Conservation (phyloP, 2,797 vertebrate genomes). For the Semaprochilodus insignis region DNA sequence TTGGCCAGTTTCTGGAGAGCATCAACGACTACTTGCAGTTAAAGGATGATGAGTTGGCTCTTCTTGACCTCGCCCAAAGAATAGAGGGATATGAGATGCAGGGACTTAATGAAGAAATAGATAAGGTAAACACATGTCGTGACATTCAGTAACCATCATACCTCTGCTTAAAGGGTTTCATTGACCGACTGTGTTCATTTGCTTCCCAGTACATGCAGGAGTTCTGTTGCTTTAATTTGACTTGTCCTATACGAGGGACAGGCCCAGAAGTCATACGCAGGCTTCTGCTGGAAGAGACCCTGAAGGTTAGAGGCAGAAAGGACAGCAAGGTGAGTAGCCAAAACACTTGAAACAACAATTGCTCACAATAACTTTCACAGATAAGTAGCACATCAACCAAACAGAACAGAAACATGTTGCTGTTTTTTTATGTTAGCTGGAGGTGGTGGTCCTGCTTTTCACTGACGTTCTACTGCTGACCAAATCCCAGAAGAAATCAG, state of each 20-base stretch:
- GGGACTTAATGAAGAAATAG: constrained; percentile 83
- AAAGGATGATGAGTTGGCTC: constrained; percentile 77
- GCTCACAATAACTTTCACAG: background rate
- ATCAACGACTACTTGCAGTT: constrained; percentile 80
- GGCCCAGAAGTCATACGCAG: constrained; percentile 72
- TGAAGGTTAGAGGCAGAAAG: constrained; percentile 81
- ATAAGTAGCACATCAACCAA: background rate
- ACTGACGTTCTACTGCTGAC: constrained; percentile 86
- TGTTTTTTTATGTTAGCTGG: constrained; percentile 66
- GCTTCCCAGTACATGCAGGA: constrained; percentile 76
- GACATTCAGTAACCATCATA: background rate
- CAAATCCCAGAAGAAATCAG: constrained; percentile 83
- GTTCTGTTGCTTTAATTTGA: constrained; percentile 81
- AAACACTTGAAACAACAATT: background rate
- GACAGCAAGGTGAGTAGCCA: constrained; percentile 83
- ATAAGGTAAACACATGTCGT: constrained; percentile 77
- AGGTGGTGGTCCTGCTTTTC: constrained; percentile 84
- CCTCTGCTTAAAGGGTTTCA: background rate
- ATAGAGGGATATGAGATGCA: constrained; percentile 83
- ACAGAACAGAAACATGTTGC: background rate
- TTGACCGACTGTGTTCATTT: background rate
- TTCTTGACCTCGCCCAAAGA: constrained; percentile 75
- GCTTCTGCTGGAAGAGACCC: constrained; percentile 80
- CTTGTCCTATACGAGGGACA: constrained; percentile 76
- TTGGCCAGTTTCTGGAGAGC: constrained; percentile 78